Evolutionary conservation across 2,113 vertebrate species (phyloP).

Genomic region (Aspidoscelis tigris): DNA sequence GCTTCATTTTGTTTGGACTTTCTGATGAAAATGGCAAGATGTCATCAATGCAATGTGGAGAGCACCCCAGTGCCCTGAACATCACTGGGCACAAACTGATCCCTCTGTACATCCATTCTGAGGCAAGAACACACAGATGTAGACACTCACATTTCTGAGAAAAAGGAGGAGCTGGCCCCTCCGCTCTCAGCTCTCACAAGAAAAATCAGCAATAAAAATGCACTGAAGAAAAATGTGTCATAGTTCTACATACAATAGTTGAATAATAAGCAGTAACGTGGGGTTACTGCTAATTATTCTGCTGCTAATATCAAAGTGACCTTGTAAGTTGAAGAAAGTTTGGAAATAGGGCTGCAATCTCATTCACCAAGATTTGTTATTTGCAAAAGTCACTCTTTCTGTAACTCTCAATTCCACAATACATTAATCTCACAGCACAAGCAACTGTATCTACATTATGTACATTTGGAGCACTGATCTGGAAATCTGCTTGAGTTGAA

Average conservation of each 20-base stretch:
- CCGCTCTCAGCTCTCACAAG: background rate
- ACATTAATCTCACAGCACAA: too few species aligned
- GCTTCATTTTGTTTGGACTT: too few species aligned
- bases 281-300: background rate
- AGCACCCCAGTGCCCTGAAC: too few species aligned
- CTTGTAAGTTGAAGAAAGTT: background rate
- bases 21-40: too few species aligned
- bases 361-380: background rate
- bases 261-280: background rate
- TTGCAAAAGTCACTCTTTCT: background rate
- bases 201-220: background rate
- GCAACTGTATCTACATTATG: too few species aligned
- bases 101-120: too few species aligned
- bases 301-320: background rate
- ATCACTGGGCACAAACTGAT: background rate
- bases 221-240: background rate
- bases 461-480: too few species aligned
- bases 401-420: background rate
- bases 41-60: background rate
- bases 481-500: too few species aligned
- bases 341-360: background rate
- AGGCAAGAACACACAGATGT: too few species aligned
- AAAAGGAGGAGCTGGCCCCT: background rate
- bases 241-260: background rate
- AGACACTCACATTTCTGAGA: background rate